Percentiles rank a stretch among this genome's conserved stretches.
These are phyloP conservation scores for Pygmarrhopalites habei DNA, from an alignment of 1,140 invertebrate genomes.

Conservation along the genomic window DNA sequence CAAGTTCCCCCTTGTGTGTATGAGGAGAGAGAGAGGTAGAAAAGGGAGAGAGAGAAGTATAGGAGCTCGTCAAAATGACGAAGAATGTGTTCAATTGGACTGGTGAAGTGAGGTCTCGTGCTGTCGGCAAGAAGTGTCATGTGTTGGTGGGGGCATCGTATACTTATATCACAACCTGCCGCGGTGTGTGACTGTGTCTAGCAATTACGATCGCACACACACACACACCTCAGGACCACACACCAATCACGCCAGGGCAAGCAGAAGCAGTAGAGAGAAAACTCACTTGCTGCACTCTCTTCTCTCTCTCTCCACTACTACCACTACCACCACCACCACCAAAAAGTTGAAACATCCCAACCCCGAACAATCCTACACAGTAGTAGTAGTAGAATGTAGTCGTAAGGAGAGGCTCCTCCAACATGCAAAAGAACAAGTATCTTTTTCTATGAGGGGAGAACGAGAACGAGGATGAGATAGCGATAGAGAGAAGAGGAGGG, in stretches of 20 bases:
- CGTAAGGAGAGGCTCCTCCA: background rate
- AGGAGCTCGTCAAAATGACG: constrained; percentile 5
- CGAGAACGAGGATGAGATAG: background rate
- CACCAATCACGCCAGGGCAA: constrained; percentile 38
- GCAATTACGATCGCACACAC: constrained; percentile 37
- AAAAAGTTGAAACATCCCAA: constrained; percentile 1
- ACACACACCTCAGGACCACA: constrained; percentile 31
- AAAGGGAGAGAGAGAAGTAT: background rate
- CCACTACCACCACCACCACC: background rate
- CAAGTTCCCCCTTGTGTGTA: background rate
- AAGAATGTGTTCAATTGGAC: constrained; percentile 10
- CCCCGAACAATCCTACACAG: constrained; percentile 14
- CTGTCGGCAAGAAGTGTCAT: constrained; percentile 32
- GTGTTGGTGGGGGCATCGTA: constrained; percentile 31
- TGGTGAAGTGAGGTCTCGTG: constrained; percentile 21
- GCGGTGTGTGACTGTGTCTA: constrained; percentile 38
- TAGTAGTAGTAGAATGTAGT: background rate
- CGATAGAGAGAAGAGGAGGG: background rate
- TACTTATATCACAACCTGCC: constrained; percentile 39
- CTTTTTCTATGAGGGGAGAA: background rate
- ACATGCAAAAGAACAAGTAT: constrained; percentile 14
- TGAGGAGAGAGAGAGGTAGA: background rate
- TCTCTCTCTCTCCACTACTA: background rate
- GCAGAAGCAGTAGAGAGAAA: constrained; percentile 23
- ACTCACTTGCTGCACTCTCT: background rate